These are phyloP conservation scores for Xestia xanthographa DNA, from an alignment of 2,888 invertebrate genomes.

Conservation along the genomic window DNA sequence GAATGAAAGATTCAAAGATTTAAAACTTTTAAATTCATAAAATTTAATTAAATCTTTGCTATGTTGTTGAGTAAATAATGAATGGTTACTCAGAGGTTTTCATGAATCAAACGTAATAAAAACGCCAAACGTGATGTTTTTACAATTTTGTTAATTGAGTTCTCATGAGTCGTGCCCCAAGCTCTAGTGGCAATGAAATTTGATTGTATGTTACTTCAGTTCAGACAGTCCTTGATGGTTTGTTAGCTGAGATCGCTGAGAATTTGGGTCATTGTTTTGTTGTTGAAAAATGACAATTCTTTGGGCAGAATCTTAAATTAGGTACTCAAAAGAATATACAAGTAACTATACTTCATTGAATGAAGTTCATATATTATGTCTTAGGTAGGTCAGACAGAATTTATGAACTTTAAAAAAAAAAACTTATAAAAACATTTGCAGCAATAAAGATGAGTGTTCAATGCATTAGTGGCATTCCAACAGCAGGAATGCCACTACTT, in stretches of 20 bases:
- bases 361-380: background rate
- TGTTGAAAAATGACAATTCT: slow-evolving; percentile 18
- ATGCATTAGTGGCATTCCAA: background rate
- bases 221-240: slow-evolving; percentile 22
- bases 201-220: slow-evolving; percentile 30
- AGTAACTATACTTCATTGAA: background rate
- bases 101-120: slow-evolving; percentile 3
- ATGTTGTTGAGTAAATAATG: background rate
- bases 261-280: slow-evolving; percentile 10
- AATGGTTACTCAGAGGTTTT: background rate
- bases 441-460: background rate
- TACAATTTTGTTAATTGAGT: slow-evolving; percentile 13
- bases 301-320: background rate
- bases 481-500: background rate
- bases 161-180: slow-evolving; percentile 14
- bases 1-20: too few species aligned
- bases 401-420: background rate
- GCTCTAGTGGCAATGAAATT: slow-evolving; percentile 21
- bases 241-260: slow-evolving; percentile 5
- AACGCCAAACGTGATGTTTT: background rate
- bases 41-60: background rate
- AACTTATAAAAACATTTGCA: background rate
- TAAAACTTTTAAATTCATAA: too few species aligned
- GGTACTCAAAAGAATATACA: background rate
- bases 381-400: background rate